phyloP scores from a whole-genome alignment of 2,888 invertebrate species.

The Pherbina coryleti region DNA sequence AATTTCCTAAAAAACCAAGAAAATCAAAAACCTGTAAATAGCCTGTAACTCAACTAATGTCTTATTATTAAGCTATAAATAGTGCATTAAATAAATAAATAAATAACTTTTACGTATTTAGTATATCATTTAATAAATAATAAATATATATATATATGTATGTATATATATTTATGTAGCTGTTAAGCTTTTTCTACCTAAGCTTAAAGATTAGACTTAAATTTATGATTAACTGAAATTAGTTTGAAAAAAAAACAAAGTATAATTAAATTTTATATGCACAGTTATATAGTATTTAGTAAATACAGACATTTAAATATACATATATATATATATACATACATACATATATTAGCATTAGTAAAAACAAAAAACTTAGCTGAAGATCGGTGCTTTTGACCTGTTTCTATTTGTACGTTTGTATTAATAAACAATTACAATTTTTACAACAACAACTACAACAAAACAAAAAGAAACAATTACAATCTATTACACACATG shows the following conservation, averaged over 20 bases:
- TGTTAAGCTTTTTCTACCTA: conserved; percentile 35
- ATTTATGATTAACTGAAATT: conserved; percentile 3
- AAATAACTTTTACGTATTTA: not conserved
- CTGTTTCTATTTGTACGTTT: conserved; percentile 69
- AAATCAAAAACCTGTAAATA: conserved; percentile 5
- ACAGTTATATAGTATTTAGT: not conserved
- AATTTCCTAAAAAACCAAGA: conserved; percentile 21
- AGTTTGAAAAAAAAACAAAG: not conserved
- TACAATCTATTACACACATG: conserved; percentile 33
- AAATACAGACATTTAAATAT: conserved; percentile 17
- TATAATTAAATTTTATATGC: conserved; percentile 10
- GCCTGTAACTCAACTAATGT: not conserved
- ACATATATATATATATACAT: conserved; percentile 48
- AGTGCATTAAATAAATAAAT: not conserved
- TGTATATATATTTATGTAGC: conserved; percentile 12
- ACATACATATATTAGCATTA: conserved; percentile 55
- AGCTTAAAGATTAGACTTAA: conserved; percentile 25
- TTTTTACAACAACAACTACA: conserved; percentile 36
- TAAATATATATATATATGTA: conserved; percentile 2
- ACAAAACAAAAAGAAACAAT: conserved; percentile 16
- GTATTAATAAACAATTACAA: conserved; percentile 62
- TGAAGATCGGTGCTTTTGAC: conserved; percentile 71
- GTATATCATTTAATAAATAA: not conserved
- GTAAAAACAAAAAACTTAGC: conserved; percentile 64
- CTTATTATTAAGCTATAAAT: no score